A percentile compares a stretch with the other conserved stretches of the same genome.
Conservation (phyloP, 1,140 invertebrate species). For the Hermatobates lingyangjiaoensis region DNA sequence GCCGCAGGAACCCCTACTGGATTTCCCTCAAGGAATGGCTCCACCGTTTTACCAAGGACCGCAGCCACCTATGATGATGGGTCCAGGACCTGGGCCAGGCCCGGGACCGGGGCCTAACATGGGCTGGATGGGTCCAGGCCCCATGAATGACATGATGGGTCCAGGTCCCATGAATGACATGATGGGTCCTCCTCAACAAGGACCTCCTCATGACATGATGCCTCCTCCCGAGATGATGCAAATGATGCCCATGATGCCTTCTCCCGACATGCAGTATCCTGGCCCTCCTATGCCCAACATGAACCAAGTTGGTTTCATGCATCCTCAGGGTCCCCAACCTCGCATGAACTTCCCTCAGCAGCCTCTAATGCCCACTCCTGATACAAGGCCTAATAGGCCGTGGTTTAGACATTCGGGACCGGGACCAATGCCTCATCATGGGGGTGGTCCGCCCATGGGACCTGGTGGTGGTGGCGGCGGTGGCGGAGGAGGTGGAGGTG, state of each 20-base stretch:
- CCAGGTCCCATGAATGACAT: neutral
- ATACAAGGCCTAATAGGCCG: too few species aligned
- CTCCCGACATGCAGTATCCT: conserved; percentile 1
- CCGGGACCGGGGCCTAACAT: neutral
- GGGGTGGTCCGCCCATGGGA: conserved; percentile 1
- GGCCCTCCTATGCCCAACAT: neutral
- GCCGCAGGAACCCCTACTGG: neutral
- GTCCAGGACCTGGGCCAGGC: neutral
- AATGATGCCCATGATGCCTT: conserved; percentile 1
- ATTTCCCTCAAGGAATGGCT: neutral
- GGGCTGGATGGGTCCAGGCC: neutral
- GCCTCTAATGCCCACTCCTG: neutral
- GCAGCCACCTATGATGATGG: neutral
- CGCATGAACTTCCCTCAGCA: neutral
- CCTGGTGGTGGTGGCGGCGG: conserved; percentile 4
- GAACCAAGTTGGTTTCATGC: neutral
- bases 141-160: neutral
- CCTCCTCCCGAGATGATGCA: conserved; percentile 8
- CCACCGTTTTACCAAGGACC: neutral
- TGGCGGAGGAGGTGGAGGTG: conserved; percentile 3
- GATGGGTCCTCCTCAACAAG: neutral
- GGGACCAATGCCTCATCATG: conserved; percentile 1
- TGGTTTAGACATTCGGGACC: neutral
- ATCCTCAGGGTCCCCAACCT: neutral
- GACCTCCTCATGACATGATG: conserved; percentile 11